Base-by-base conservation (phyloP, 2,888 invertebrate genomes). In the Orthosia gothica region DNA sequence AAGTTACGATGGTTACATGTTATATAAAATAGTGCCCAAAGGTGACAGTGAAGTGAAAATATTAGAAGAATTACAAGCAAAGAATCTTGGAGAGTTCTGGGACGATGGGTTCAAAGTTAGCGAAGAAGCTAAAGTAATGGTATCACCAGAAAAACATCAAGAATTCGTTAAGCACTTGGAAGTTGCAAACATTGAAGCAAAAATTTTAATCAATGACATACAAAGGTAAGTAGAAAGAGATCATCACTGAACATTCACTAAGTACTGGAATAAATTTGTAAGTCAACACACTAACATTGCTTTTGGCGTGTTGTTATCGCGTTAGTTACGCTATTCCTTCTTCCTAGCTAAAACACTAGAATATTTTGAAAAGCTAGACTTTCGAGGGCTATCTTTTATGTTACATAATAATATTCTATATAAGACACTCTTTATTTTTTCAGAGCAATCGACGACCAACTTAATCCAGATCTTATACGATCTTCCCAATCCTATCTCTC, bases 1-100 rank as follows among this genome's bases (percentile, higher is more conserved):
- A 81, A 92, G 91, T 61, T 98, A 97, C 85, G 95, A 97, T 73
- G 97, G 97, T 26, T 97, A 97, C 83, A 97, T 97, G 83, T 96
- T 98, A 7, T 97, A 97, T 82, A 95, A 97, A 87, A 91, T 97
- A 2, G 90, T 92, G 3, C 97, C 97, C 0, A 92, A 93, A 75
- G 95, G 93, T 23, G 87, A 92, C 5, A 90, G 93, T 16, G 97
- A 97, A 70, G 88, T 97, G 62, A 88, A 92, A n/a, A 87, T 93
- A 23, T 87, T 97, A 12, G 90, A 94, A 82, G 84, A 93, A 16
- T 82, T 97, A 54, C 94, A 96, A 94, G 93, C 70, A 82, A 89
- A 81, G 91, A 91, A 87, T 72, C 82, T 94, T 83, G 84, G 90
- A 81, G 93, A 94, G 92, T 94, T 94, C 88, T 94, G 95, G 96